These are phyloP conservation scores for Ichneumon xanthorius DNA, from an alignment of 2,888 invertebrate genomes.

Conservation along the genomic window DNA sequence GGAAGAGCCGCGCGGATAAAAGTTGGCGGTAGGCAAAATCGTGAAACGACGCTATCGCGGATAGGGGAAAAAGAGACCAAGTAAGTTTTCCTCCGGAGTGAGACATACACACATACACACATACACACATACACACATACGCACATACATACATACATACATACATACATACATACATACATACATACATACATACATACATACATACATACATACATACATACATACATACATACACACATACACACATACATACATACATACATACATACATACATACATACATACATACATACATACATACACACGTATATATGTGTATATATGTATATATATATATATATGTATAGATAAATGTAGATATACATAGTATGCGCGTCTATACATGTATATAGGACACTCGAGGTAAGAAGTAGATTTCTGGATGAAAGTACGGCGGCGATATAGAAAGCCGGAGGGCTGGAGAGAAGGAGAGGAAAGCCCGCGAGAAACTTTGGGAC, in stretches of 20 bases:
- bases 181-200: neutral
- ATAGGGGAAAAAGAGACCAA: conserved; percentile 59
- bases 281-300: too few species aligned
- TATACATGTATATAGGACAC: too few species aligned
- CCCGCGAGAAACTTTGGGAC: conserved; percentile 76
- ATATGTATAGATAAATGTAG: too few species aligned
- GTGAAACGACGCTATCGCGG: conserved; percentile 55
- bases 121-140: neutral
- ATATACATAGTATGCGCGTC: too few species aligned
- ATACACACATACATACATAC: too few species aligned
- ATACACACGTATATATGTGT: neutral
- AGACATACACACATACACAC: neutral
- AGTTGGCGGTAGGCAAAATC: conserved; percentile 47
- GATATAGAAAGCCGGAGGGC: conserved; percentile 53
- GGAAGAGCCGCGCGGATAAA: conserved; percentile 20
- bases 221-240: too few species aligned
- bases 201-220: neutral
- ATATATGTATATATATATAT: neutral
- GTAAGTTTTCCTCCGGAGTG: conserved; percentile 10
- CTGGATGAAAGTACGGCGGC: conserved; percentile 50
- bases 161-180: neutral
- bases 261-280: too few species aligned
- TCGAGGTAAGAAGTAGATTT: conserved; percentile 69
- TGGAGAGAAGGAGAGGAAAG: conserved; percentile 19
- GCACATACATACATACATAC: neutral